Evolutionary conservation across 2,888 invertebrate genomes (phyloP).

Genomic region (Chironomus tentans): DNA sequence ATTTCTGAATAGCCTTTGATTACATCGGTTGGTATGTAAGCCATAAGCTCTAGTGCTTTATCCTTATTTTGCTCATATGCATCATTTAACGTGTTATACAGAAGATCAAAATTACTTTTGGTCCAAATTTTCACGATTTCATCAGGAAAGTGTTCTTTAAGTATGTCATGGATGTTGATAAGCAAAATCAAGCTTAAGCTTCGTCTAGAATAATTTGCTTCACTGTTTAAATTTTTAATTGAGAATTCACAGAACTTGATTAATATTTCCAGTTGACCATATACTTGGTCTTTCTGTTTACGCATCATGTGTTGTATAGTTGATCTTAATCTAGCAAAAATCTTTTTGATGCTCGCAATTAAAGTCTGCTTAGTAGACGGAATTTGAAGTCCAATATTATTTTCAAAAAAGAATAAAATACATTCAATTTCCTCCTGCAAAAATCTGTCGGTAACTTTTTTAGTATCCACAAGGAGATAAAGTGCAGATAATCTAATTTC

Average conservation of each 20-base stretch:
- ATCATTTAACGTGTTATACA: conserved; percentile 41
- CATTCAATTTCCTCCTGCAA: conserved; percentile 52
- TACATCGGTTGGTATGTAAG: conserved; percentile 35
- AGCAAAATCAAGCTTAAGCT: conserved; percentile 50
- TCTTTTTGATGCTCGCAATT: conserved; percentile 59
- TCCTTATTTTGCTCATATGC: conserved; percentile 70
- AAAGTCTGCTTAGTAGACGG: conserved; percentile 61
- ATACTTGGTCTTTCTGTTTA: conserved; percentile 31
- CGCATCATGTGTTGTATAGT: conserved; percentile 37
- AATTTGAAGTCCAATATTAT: conserved; percentile 60
- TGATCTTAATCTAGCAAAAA: conserved; percentile 45
- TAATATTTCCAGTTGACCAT: conserved; percentile 44
- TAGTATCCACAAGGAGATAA: conserved; percentile 61
- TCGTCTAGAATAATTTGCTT: conserved; percentile 54
- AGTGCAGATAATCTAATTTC: conserved; percentile 61
- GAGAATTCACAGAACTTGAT: conserved; percentile 45
- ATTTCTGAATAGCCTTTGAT: conserved; percentile 31
- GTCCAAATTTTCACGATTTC: conserved; percentile 8
- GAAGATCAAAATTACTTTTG: neutral
- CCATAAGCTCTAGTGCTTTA: conserved; percentile 51
- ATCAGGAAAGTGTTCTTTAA: conserved; percentile 27
- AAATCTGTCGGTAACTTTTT: conserved; percentile 61
- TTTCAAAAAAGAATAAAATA: conserved; percentile 52
- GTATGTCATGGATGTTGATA: conserved; percentile 35
- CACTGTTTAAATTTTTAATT: conserved; percentile 49